A percentile compares a stretch with the other conserved stretches of the same genome.
These are phyloP conservation scores for Temnothorax nylanderi DNA, from an alignment of 1,140 invertebrate species.

Conservation along the genomic window DNA sequence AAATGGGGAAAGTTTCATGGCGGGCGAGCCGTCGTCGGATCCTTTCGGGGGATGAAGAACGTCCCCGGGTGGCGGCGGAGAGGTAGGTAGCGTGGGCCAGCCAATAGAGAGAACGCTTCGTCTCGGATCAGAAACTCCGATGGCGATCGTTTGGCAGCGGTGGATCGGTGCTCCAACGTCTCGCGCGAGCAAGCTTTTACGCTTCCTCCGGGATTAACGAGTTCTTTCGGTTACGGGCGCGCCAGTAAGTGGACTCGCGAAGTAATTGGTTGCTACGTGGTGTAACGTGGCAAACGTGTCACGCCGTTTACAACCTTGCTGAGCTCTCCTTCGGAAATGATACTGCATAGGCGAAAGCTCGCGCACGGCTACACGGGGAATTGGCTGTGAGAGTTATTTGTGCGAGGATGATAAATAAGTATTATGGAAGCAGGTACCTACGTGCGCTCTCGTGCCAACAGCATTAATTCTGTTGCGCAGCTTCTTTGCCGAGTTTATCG, in stretches of 20 bases:
- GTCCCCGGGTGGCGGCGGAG: slow-evolving; percentile 1
- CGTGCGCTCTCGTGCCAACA: slow-evolving; percentile 1
- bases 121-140: slow-evolving; percentile 7
- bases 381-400: slow-evolving; percentile 37
- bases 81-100: slow-evolving; percentile 2
- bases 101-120: background rate
- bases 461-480: slow-evolving; percentile 21
- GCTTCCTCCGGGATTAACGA: slow-evolving; percentile 41
- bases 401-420: slow-evolving; percentile 27
- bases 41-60: slow-evolving; percentile 69
- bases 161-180: slow-evolving; percentile 43
- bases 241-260: background rate
- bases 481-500: slow-evolving; percentile 21
- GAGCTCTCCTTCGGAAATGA: background rate
- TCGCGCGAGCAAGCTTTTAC: slow-evolving; percentile 55
- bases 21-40: slow-evolving; percentile 62
- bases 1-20: slow-evolving; percentile 82
- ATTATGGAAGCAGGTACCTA: slow-evolving; percentile 14
- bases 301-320: slow-evolving; percentile 22
- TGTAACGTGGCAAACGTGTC: slow-evolving; percentile 31
- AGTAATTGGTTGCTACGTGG: slow-evolving; percentile 33
- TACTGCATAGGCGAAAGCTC: background rate
- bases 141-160: slow-evolving; percentile 19
- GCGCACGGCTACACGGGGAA: background rate
- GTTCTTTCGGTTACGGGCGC: slow-evolving; percentile 28